Base-by-base conservation (phyloP, 2,888 invertebrate species). In the Stegophylla sp. region DNA sequence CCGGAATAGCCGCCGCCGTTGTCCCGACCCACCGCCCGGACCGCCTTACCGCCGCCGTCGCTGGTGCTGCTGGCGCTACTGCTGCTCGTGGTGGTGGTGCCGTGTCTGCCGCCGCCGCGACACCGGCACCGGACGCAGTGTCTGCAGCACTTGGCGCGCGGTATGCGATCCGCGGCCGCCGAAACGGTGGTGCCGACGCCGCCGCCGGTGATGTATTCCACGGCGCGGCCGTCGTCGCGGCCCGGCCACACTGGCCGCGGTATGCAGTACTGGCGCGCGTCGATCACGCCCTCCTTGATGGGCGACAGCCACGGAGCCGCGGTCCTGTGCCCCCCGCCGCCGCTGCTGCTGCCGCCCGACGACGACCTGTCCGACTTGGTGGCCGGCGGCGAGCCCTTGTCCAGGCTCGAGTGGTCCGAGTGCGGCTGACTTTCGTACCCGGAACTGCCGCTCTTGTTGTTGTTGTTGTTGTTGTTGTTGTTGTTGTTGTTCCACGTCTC, bases 391-490 rank as follows among this genome's bases (percentile, higher is more conserved):
- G 79, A 79, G 15, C 48, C 48, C 23, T 79, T 69, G 67, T 59
- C 59, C 67, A 69, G 17, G 34, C 67, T 67, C 23, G 69, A 69
- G 51, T 63, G 79, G 61, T 71, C 79, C 69, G 79, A 79, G 28
- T 71, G 79, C 61, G 79, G 79, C 9, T 71, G 79, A 20, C 79
- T 79, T 13, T 79, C 71, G 79, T 79, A 79, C 12, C 79, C 79
- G 71, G 79, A 79, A 71, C 79, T 79, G 23, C 59, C 71, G 34
- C 71, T 59, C 23, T 59, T 77, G 43, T 66, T 66, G 59, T 69
- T 67, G 43, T 43, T 43, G 10, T 10, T 43, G 43, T 43, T 43
- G 43, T 43, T 43, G 43, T 43, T 43, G 43, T 43, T 43, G 43
- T 64, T 76, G 41, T 66, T 64, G n/a, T 66, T 67, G 43, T 73